Evolutionary conservation across 2,888 invertebrate species (phyloP).

Genomic region (Nomada hirtipes): DNA sequence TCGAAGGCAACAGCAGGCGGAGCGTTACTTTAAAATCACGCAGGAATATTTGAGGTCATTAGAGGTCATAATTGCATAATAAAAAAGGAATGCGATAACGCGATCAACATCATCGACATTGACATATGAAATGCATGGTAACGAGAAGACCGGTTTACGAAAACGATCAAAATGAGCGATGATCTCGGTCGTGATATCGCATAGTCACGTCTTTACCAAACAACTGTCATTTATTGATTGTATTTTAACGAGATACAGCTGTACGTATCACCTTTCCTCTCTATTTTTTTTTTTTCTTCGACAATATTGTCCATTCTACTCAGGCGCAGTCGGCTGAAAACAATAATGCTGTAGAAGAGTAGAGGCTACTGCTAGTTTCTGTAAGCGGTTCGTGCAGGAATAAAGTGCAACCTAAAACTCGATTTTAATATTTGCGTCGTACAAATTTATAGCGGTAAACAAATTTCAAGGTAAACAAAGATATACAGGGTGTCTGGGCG

Average conservation of each 20-base stretch:
- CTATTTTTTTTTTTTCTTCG: constrained; percentile 53
- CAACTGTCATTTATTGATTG: constrained; percentile 72
- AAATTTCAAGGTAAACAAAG: constrained; percentile 23
- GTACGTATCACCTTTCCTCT: constrained; percentile 48
- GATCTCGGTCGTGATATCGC: constrained; percentile 52
- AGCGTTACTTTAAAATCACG: no score
- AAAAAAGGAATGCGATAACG: constrained; percentile 10
- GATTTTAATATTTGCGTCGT: constrained; percentile 34
- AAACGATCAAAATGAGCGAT: background rate
- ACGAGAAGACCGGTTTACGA: background rate
- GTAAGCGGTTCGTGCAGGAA: constrained; percentile 63
- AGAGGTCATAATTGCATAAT: background rate
- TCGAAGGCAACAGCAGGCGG: no score
- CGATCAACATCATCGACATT: constrained; percentile 26
- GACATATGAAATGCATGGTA: background rate
- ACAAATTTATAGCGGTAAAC: constrained; percentile 24
- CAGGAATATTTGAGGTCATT: background rate
- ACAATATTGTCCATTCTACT: constrained; percentile 68
- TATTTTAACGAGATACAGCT: constrained; percentile 71
- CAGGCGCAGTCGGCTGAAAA: constrained; percentile 80
- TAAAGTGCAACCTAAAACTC: constrained; percentile 59
- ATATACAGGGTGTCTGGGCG: background rate
- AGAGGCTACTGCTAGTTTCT: constrained; percentile 67
- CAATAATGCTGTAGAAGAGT: constrained; percentile 81
- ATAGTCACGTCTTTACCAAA: constrained; percentile 47